A percentile compares a stretch with the other conserved stretches of the same genome.
Evolutionary conservation across 2,113 vertebrate species (phyloP).

Genomic region (Isurus oxyrinchus): DNA sequence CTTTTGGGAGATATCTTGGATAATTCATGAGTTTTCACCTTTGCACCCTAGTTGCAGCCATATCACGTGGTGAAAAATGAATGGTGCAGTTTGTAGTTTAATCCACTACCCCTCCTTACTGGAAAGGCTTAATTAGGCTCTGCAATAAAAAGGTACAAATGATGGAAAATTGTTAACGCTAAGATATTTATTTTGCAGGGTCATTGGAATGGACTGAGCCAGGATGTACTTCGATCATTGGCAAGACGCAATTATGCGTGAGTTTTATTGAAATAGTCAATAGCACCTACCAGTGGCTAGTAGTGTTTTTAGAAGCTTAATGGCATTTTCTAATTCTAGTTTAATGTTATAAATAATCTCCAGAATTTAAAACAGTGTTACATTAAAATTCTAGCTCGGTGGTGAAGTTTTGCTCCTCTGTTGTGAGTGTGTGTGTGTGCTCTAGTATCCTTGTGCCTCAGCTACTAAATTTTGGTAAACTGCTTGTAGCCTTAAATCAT

Average conservation of each 20-base stretch:
- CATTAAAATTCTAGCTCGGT: background rate
- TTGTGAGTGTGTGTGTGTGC: background rate
- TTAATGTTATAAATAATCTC: background rate
- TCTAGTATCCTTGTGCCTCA: background rate
- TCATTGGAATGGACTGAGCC: constrained; percentile 71
- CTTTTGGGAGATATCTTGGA: too few species aligned
- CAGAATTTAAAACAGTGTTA: background rate
- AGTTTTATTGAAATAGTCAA: constrained; percentile 46
- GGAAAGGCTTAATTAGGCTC: background rate
- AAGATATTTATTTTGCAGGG: constrained; percentile 54
- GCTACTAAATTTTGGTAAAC: background rate
- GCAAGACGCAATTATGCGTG: constrained; percentile 79
- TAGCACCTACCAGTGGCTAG: background rate
- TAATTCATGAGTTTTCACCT: background rate
- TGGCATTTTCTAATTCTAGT: background rate
- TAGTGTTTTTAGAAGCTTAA: background rate
- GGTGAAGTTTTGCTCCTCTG: background rate
- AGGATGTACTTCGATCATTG: constrained; percentile 63
- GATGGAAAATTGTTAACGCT: background rate
- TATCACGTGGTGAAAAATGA: background rate
- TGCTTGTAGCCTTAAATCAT: background rate
- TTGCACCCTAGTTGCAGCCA: background rate
- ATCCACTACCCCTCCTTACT: background rate
- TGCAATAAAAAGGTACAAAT: background rate
- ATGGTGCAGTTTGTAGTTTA: background rate